Conservation (phyloP, 64 coral and sea anemone species). For the Pachyseris speciosa region DNA sequence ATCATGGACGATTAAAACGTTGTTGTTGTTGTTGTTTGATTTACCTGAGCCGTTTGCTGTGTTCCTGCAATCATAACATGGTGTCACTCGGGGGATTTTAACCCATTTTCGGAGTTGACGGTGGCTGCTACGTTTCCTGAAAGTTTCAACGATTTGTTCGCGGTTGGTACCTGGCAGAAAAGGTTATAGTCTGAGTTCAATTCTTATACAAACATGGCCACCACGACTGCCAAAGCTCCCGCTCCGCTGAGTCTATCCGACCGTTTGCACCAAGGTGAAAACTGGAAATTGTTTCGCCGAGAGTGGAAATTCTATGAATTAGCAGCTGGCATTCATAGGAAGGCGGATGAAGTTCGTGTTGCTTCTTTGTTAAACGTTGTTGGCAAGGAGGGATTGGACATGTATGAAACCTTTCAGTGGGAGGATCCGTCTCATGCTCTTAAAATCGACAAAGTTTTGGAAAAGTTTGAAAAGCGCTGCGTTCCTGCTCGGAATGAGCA, state of each 20-base stretch:
- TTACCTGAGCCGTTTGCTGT: too few relatives aligned
- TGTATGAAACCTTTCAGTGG: slow-evolving; percentile 65
- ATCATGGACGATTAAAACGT: too few relatives aligned
- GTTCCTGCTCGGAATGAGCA: slow-evolving; percentile 48
- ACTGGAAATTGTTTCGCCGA: slow-evolving; percentile 30
- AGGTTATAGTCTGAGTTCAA: slow-evolving; percentile 57
- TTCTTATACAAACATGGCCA: neutral
- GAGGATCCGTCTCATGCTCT: neutral
- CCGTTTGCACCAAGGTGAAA: slow-evolving; percentile 55
- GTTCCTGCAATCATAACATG: slow-evolving; percentile 35
- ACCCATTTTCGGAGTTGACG: slow-evolving; percentile 4
- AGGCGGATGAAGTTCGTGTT: slow-evolving; percentile 28
- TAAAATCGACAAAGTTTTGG: slow-evolving; percentile 35
- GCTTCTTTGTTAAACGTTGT: slow-evolving; percentile 40
- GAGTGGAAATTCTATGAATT: slow-evolving; percentile 17
- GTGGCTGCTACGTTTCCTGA: too few relatives aligned
- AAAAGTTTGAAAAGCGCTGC: slow-evolving; percentile 57
- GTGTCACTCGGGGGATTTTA: slow-evolving; percentile 25
- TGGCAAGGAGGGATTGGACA: slow-evolving; percentile 23
- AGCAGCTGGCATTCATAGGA: slow-evolving; percentile 47
- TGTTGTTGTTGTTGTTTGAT: too few relatives aligned
- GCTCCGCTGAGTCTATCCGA: slow-evolving; percentile 32
- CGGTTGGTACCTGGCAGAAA: slow-evolving; percentile 4
- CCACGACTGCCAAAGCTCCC: slow-evolving; percentile 41
- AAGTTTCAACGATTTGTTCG: slow-evolving; percentile 29